Evolutionary conservation across 2,113 vertebrate species (phyloP).

Genomic region (Sinocyclocheilus anshuiensis): DNA sequence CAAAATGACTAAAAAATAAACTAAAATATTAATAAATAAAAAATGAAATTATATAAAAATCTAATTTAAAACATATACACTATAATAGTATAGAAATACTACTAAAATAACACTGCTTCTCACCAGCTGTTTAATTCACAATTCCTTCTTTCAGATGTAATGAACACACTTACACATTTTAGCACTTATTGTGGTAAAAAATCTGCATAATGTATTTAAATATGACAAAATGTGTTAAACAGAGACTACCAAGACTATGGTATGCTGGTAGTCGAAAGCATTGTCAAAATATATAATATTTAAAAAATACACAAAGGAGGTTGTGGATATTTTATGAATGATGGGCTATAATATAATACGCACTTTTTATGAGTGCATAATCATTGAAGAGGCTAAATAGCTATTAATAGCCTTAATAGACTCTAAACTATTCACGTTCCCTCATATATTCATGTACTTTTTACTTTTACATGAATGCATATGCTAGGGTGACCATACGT

Average conservation of each 20-base stretch:
- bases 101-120: no score
- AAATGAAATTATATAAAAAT: no score
- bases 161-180: background rate
- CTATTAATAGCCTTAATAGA: no score
- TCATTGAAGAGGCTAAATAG: background rate
- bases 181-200: background rate
- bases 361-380: background rate
- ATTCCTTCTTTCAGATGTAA: background rate
- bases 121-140: background rate
- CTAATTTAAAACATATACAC: no score
- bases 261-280: background rate
- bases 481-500: no score
- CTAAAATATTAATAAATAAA: no score
- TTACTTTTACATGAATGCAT: no score
- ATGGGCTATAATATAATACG: no score
- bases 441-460: background rate
- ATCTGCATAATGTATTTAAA: background rate
- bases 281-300: background rate
- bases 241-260: background rate
- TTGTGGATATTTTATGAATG: background rate
- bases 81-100: no score
- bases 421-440: background rate
- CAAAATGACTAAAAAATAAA: no score
- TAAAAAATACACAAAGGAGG: background rate
- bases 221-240: background rate